Conservation (phyloP, 2,113 vertebrate species). For the Tetraodon nigroviridis region DNA sequence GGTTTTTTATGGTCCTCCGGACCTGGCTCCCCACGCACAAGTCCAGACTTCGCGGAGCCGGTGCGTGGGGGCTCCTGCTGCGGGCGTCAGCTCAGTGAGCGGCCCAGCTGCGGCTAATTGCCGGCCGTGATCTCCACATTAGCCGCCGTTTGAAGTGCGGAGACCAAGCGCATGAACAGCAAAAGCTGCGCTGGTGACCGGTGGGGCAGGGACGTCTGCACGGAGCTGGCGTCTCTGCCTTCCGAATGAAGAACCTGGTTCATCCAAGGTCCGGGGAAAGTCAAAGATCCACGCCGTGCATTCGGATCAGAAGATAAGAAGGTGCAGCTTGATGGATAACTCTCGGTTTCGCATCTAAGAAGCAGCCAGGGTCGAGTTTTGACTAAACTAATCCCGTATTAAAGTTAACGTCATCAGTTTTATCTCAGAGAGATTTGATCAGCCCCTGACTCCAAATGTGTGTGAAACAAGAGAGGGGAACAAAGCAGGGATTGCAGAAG, state of each 20-base stretch:
- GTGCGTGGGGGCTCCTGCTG: constrained; percentile 48
- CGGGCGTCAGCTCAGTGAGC: constrained; percentile 75
- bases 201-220: neutral
- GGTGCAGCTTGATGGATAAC: constrained; percentile 3
- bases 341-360: constrained; percentile 1
- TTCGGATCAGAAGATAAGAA: constrained; percentile 13
- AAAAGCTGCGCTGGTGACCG: constrained; percentile 7
- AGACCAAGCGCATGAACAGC: neutral
- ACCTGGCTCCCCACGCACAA: constrained; percentile 39
- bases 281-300: constrained; percentile 37
- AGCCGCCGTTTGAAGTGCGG: constrained; percentile 80
- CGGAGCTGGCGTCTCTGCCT: neutral
- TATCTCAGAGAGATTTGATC: constrained; percentile 3
- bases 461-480: neutral
- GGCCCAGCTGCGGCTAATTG: constrained; percentile 77
- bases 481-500: constrained; percentile 1
- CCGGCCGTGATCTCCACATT: constrained; percentile 80
- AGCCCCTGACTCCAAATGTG: no score
- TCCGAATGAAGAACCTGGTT: neutral
- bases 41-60: constrained; percentile 84
- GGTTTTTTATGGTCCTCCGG: neutral
- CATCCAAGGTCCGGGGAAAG: neutral
- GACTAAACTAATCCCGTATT: constrained; percentile 31
- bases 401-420: constrained; percentile 24
- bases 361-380: constrained; percentile 24